A percentile compares a stretch with the other conserved stretches of the same genome.
phyloP scores from a whole-genome alignment of 1,140 invertebrate genomes.

The Rhopalosiphum padi region DNA sequence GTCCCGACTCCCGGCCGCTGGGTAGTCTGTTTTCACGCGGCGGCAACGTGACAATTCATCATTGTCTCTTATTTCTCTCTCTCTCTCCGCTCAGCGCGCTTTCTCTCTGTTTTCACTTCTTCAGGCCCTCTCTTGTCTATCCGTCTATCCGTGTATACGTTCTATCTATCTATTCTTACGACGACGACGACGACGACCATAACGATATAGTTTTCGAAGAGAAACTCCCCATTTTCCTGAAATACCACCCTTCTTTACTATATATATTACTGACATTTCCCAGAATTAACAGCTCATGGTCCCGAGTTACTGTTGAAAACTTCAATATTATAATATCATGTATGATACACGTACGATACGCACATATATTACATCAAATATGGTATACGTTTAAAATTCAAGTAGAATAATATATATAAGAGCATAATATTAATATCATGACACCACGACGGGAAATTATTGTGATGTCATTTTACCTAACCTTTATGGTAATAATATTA shows the following conservation, averaged over 20 bases:
- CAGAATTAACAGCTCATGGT: background rate
- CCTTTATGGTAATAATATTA: background rate
- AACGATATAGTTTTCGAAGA: background rate
- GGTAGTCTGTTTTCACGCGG: constrained; percentile 17
- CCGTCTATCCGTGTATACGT: background rate
- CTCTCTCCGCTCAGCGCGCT: background rate
- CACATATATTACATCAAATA: background rate
- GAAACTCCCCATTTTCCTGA: background rate
- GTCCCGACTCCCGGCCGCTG: constrained; percentile 13
- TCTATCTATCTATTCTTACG: background rate
- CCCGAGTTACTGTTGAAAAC: background rate
- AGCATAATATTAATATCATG: background rate
- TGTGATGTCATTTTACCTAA: background rate
- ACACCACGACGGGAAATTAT: background rate
- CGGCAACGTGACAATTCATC: constrained; percentile 34
- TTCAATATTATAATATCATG: background rate
- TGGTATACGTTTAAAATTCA: background rate
- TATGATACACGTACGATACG: background rate
- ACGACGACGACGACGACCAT: background rate
- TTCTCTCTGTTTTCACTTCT: background rate
- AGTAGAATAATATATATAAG: background rate
- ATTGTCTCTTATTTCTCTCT: constrained; percentile 19
- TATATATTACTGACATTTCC: background rate
- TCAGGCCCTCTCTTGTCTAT: background rate
- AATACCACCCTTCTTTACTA: background rate